Percentiles rank a stretch among this genome's conserved stretches.
These are phyloP conservation scores for Chamaea fasciata DNA, from an alignment of 2,113 vertebrate species.

Conservation along the genomic window DNA sequence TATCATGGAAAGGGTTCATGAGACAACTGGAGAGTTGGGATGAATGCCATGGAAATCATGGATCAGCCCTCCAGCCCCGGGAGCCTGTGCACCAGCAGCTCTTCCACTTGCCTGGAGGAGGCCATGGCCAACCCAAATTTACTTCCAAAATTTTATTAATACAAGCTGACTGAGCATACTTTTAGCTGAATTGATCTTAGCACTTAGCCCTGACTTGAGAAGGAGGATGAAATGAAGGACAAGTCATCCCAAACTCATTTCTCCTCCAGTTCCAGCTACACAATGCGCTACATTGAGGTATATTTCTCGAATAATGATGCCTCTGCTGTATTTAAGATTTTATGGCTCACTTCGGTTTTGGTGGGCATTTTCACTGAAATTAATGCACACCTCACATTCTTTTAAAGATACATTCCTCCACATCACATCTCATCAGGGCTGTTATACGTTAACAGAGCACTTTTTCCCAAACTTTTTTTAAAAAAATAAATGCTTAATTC, in stretches of 20 bases:
- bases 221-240: neutral
- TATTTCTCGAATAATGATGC: neutral
- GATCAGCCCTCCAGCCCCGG: no score
- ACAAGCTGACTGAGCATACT: fast-evolving
- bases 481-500: neutral
- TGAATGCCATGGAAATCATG: neutral
- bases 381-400: neutral
- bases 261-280: neutral
- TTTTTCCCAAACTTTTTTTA: neutral
- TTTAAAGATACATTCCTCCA: neutral
- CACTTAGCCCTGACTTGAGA: neutral
- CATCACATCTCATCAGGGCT: neutral
- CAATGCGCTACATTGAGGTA: fast-evolving
- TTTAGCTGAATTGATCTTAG: neutral
- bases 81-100: neutral
- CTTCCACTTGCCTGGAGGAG: neutral
- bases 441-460: neutral
- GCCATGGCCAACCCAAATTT: neutral
- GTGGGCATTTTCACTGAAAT: neutral
- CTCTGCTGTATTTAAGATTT: neutral
- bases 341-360: neutral
- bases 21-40: fast-evolving
- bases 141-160: no score
- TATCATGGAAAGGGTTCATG: fast-evolving
- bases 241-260: neutral